Base-by-base conservation (phyloP, 2,797 vertebrate genomes). In the Crocidura indochinensis region DNA sequence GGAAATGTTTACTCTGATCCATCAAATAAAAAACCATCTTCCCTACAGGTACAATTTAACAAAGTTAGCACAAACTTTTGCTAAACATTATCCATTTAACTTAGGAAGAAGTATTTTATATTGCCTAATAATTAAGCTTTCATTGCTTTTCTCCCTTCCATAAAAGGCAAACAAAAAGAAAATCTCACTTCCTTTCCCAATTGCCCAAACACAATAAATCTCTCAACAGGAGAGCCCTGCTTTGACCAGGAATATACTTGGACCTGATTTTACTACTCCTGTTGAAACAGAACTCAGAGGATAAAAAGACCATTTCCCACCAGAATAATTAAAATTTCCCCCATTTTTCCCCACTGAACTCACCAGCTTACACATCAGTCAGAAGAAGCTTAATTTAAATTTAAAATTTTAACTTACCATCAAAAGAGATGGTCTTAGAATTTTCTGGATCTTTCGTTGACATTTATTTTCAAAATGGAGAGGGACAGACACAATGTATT, bases 201-300 rank as follows among this genome's bases (percentile, higher is more conserved):
- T 1, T 10, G 10, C 8, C 47, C 6, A 38, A 0, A 0, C 47
- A 44, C 10, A 24, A 31, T 17, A 24, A 81, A 11, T 69, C 81
- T 87, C 69, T 77, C 71, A 74, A 27, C 2, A 8, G 19, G 38
- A 46, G 5, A 29, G 51, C 81, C 69, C 51, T 75, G 81, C 62
- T 51, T 17, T 53, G 11, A 78, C 46, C 47, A n/a, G 2, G 27
- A 26, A 67, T 51, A 47, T 47, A 26, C 26, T 71, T 78, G 51
- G 67, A 62, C 17, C 72, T 80, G 29, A 22, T 83, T 84, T 53
- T 26, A 75, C 10, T 12, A 72, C 51, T 24, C 77, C 62, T 27
- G 15, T 46, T 81, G 49, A 90, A 90, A 20, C 26, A 38, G 38
- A 72, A 83, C 90, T 87, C 19, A 77, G 19, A 14, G 29, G 65